Evolutionary conservation across 2,113 vertebrate genomes (phyloP).

Genomic region (Desmodus rotundus): DNA sequence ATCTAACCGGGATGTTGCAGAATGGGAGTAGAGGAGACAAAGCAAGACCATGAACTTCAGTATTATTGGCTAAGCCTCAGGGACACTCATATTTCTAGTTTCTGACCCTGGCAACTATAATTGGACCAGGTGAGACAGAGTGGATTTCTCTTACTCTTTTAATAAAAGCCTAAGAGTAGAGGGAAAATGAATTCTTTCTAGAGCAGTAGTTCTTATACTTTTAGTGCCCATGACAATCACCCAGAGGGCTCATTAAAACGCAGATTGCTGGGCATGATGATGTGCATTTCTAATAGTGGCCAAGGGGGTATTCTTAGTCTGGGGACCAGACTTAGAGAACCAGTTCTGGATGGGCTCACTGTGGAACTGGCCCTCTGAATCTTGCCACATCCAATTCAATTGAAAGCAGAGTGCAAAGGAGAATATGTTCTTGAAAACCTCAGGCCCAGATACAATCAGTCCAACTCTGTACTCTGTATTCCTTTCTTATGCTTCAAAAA

Average conservation of each 20-base stretch:
- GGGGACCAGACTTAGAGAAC: background rate
- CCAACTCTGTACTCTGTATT: background rate
- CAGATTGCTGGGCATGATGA: background rate
- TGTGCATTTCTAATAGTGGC: background rate
- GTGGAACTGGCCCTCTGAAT: background rate
- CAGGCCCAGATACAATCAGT: background rate
- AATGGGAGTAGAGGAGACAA: background rate
- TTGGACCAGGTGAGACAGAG: background rate
- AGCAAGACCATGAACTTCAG: background rate
- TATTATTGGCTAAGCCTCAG: background rate
- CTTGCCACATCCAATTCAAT: background rate
- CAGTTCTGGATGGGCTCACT: background rate
- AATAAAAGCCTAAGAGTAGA: background rate
- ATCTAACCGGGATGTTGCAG: accelerated
- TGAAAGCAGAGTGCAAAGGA: background rate
- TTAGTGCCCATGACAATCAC: background rate
- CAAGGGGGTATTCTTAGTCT: too few relatives aligned
- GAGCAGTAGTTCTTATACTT: background rate
- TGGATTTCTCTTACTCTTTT: background rate
- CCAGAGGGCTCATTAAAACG: background rate
- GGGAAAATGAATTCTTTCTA: background rate
- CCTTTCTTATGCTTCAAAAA: background rate
- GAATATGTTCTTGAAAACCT: background rate
- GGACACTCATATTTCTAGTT: background rate
- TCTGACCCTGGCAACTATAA: background rate